Evolutionary conservation across 2,888 invertebrate species (phyloP).

Genomic region (Galeruca laticollis): DNA sequence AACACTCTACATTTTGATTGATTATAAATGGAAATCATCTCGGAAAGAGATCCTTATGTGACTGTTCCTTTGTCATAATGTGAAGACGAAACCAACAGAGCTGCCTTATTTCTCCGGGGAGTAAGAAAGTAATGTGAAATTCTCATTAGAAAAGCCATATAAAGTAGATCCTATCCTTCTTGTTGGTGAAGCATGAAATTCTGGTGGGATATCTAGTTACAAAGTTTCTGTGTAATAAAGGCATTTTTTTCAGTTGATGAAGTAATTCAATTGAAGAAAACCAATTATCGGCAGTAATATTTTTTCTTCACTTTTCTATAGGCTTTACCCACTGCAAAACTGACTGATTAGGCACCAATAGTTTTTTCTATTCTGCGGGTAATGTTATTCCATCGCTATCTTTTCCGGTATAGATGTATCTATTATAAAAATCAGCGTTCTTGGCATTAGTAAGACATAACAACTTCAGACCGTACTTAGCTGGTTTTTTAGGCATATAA

Average conservation of each 20-base stretch:
- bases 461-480: no score
- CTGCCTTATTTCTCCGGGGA: not conserved
- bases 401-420: no score
- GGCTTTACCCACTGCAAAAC: not conserved
- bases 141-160: not conserved
- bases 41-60: no score
- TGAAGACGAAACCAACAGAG: not conserved
- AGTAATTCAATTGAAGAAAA: no score
- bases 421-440: not conserved
- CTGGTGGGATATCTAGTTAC: not conserved
- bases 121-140: slow-evolving; percentile 1
- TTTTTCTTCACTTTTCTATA: not conserved
- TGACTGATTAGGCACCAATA: no score
- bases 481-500: no score
- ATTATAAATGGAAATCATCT: no score
- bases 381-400: not conserved
- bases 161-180: no score
- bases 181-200: no score
- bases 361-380: not conserved
- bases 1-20: not conserved
- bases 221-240: not conserved
- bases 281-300: no score
- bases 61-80: not conserved
- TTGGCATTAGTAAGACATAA: no score
- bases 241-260: not conserved